Conservation (phyloP, 2,113 vertebrate genomes). For the Montifringilla adamsi region DNA sequence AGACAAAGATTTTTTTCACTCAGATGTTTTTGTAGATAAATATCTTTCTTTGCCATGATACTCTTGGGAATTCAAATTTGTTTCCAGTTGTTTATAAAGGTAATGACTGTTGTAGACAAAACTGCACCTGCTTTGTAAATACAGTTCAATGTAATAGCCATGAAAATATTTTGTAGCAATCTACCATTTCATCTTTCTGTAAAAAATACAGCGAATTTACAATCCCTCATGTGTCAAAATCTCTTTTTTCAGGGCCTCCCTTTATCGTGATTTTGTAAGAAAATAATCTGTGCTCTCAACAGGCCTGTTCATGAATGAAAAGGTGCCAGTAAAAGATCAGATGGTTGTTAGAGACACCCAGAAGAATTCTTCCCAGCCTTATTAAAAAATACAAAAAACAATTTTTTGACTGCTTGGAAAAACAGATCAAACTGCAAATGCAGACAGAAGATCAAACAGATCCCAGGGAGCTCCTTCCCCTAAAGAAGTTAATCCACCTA, state of each 20-base stretch:
- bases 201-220: not conserved
- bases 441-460: not conserved
- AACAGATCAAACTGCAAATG: not conserved
- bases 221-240: not conserved
- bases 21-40: not conserved
- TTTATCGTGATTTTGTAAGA: not conserved
- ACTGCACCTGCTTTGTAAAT: not conserved
- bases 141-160: not conserved
- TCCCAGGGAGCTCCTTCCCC: not conserved
- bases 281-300: not conserved
- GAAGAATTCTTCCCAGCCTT: not conserved
- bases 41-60: not conserved
- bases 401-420: not conserved
- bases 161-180: not conserved
- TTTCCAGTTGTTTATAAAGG: not conserved
- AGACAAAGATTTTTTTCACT: not conserved
- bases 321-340: not conserved
- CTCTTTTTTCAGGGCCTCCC: not conserved
- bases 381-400: not conserved
- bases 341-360: not conserved
- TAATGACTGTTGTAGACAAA: not conserved
- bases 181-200: not conserved
- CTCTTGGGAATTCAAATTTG: not conserved
- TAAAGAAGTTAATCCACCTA: not conserved
- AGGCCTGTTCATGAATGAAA: not conserved